Evolutionary conservation across 2,113 vertebrate species (phyloP), one percentile per base, ranked within the genome.

Genomic region (Stercorarius parasiticus): DNA sequence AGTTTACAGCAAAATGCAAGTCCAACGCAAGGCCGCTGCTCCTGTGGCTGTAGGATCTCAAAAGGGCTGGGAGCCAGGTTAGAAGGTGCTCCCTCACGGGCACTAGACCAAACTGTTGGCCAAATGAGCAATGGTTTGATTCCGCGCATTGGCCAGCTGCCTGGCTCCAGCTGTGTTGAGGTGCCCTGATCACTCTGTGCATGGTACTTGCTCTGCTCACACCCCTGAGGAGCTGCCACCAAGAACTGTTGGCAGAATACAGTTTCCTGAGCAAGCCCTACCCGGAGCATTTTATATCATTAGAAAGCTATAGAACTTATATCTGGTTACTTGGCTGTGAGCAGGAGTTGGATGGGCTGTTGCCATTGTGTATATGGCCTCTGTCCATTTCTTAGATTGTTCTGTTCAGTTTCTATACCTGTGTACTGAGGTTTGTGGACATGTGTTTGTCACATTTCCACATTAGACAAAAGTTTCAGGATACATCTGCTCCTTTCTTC

Each of bases 71-170:
- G 32, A 53, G 49, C 29, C n/a, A 9, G 22, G 17, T 42, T 13
- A 30, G 61, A 76, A 56, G 67, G 34, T 18, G 5, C 47, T 93
- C 15, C 27, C n/a, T 56, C 17, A 27, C 16, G 16, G 74, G 13
- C 0, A 1, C 27, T 69, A 10, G 36, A 26, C 47, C 36, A 40
- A 4, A 17, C 8, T 13, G 17, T 59, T 59, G 49, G 10, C 42
- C 10, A 32, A 1, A 23, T 30, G 42, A 58, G 56, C 25, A 38
- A 3, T 9, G 20, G 19, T 40, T 43, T 55, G 55, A 32, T 61
- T 32, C 34, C 38, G 8, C 0, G 0, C n/a, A 29, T 58, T 70
- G 25, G 23, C n/a, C 42, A 43, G 69, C 18, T 1, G 1, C 26
- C 40, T 6, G 26, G 21, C 53, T 67, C 26, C 53, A 32, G 69